Evolutionary conservation across 2,113 vertebrate species (phyloP).

Genomic region (Sarotherodon lohbergeri): DNA sequence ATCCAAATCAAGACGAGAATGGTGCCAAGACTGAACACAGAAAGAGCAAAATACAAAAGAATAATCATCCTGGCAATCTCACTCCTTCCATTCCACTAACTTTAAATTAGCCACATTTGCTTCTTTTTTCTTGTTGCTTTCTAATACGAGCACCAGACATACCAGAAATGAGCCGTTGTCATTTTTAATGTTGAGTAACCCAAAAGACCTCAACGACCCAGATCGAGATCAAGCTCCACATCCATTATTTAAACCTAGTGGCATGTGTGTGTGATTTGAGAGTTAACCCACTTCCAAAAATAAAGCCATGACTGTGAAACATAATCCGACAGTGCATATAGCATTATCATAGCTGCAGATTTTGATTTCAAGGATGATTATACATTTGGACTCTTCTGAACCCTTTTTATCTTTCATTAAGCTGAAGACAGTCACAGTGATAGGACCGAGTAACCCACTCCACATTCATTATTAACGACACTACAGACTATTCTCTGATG

Average conservation of each 20-base stretch:
- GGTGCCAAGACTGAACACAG: neutral
- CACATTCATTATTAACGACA: constrained; percentile 23
- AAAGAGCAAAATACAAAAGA: constrained; percentile 1
- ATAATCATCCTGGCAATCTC: constrained; percentile 20
- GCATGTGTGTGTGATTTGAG: constrained; percentile 1
- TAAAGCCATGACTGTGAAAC: neutral
- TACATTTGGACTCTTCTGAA: neutral
- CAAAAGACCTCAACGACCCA: constrained; percentile 31
- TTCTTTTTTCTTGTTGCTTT: constrained; percentile 9
- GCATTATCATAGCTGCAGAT: neutral
- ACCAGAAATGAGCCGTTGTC: neutral
- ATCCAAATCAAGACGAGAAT: neutral
- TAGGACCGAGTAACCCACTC: constrained; percentile 1
- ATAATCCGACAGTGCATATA: neutral
- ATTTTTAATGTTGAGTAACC: constrained; percentile 23
- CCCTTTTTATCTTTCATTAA: constrained; percentile 21
- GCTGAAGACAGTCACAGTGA: neutral
- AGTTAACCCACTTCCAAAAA: constrained; percentile 28
- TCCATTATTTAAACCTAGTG: constrained; percentile 34
- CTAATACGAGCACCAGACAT: neutral
- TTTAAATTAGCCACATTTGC: constrained; percentile 2
- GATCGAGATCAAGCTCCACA: constrained; percentile 6
- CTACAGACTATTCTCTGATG: constrained; percentile 13
- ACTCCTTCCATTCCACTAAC: neutral
- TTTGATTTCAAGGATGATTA: constrained; percentile 20